A percentile compares a stretch with the other conserved stretches of the same genome.
These are phyloP conservation scores for Xanthorhoe spadicearia DNA, from an alignment of 2,888 invertebrate species.

Conservation along the genomic window DNA sequence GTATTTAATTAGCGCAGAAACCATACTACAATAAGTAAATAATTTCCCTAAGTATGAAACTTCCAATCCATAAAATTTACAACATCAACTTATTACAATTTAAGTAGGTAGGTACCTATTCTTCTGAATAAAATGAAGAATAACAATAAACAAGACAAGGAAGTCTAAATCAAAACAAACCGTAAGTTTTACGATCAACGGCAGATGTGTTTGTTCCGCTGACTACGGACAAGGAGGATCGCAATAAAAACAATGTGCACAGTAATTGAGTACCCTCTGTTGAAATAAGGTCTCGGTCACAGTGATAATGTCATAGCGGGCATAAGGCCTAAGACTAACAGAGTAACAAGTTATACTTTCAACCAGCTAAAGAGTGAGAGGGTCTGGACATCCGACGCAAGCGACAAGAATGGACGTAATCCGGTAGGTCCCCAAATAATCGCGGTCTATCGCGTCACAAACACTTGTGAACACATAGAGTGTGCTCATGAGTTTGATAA, in stretches of 20 bases:
- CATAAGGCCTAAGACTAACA: neutral
- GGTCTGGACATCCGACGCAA: neutral
- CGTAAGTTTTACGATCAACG: constrained; percentile 40
- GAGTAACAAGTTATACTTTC: neutral
- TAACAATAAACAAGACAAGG: neutral
- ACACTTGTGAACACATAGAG: constrained; percentile 6
- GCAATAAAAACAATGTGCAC: constrained; percentile 73
- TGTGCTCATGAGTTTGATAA: constrained; percentile 13
- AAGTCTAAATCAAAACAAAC: constrained; percentile 32
- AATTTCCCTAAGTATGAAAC: neutral
- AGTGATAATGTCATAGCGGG: constrained; percentile 17
- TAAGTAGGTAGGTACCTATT: too few relatives aligned
- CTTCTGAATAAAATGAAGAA: too few relatives aligned
- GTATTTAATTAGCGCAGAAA: neutral
- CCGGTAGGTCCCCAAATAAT: neutral
- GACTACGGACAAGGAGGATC: constrained; percentile 62
- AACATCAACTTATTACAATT: too few relatives aligned
- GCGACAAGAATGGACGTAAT: neutral
- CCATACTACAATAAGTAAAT: neutral
- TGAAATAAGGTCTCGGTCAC: constrained; percentile 35
- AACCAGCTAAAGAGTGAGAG: neutral
- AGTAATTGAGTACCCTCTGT: constrained; percentile 75
- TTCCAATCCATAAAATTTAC: too few relatives aligned
- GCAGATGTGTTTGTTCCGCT: constrained; percentile 44
- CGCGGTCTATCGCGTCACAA: neutral